Evolutionary conservation across 2,113 vertebrate genomes (phyloP), one percentile per base, ranked within the genome.

Genomic region (Actenoides lindsayi): DNA sequence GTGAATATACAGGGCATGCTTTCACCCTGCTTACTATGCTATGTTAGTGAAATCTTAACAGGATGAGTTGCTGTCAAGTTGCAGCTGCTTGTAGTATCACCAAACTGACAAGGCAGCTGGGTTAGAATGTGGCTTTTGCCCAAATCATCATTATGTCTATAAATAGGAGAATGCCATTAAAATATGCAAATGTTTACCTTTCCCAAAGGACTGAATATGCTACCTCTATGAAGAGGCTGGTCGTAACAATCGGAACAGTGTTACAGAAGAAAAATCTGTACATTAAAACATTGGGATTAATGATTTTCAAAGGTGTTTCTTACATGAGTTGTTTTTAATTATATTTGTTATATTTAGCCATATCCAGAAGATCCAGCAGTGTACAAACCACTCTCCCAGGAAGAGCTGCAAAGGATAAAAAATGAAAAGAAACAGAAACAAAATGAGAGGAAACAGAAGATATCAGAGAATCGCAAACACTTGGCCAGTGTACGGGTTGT

Each of bases 381-480:
- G 91, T 99, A 99, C 98, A 99, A 99, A 98, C 99, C 99, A 96
- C 98, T 99, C 88, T 99, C 99, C 98, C 99, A 99, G 97, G 99
- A 99, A 97, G 99, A 99, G 97, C 98, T 99, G 96, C 99, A 99
- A 96, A 99, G 99, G 98, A 99, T 99, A 99, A 99, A 99, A 98
- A 99, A 99, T 70, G 99, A 99, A 98, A 99, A 99, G 98, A 99
- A 99, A 97, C 99, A 99, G 97, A 99, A 99, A 98, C 99, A 99
- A 97, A 99, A 99, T 27, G 99, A 99, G 94, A 99, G 99, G 96
- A 99, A 99, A 98, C 99, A 99, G 98, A 99, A 99, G 98, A 99
- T 99, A 98, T 99, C 99, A 97, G 99, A 99, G 98, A 99, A 99
- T 96, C 99, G 99, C 93, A 99, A 99, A 97, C 99, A 99, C 87